Evolutionary conservation across 2,797 vertebrate species (phyloP).

Genomic region (Bradypus variegatus): DNA sequence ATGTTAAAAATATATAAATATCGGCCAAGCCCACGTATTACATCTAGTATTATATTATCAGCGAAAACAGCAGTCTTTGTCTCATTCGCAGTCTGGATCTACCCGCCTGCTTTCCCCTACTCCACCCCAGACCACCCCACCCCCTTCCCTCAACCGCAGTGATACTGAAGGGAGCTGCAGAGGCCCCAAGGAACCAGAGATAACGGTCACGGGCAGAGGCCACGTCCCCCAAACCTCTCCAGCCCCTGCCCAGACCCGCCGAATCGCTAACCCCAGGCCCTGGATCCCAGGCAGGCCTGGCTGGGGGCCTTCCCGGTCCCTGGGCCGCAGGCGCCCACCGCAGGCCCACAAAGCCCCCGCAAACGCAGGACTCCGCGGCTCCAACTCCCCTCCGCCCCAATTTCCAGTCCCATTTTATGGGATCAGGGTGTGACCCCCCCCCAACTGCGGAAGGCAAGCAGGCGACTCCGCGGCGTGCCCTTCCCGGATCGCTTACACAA

Average conservation of each 20-base stretch:
- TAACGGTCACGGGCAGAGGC: conserved; percentile 56
- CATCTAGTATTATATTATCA: conserved; percentile 61
- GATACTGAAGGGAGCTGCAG: conserved; percentile 61
- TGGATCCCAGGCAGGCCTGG: conserved; percentile 39
- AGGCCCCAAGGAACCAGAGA: conserved; percentile 54
- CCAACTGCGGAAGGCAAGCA: conserved; percentile 23
- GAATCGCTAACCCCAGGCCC: conserved; percentile 35
- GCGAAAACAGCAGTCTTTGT: conserved; percentile 66
- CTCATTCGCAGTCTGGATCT: conserved; percentile 55
- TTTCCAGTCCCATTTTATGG: conserved; percentile 26
- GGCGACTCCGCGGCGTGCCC: conserved; percentile 35
- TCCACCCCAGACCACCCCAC: conserved; percentile 45
- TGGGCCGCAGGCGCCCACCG: conserved; percentile 54
- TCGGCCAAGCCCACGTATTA: conserved; percentile 51
- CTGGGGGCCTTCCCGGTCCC: conserved; percentile 35
- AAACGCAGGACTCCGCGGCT: conserved; percentile 33
- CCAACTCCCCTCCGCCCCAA: conserved; percentile 42
- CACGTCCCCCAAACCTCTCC: conserved; percentile 42
- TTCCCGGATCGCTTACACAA: conserved; percentile 58
- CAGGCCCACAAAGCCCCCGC: conserved; percentile 62
- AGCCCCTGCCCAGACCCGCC: conserved; percentile 8
- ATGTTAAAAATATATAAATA: conserved; percentile 25
- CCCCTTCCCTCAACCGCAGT: conserved; percentile 60
- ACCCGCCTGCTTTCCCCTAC: conserved; percentile 58
- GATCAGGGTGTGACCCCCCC: conserved; percentile 22